phyloP scores from a whole-genome alignment of 2,797 vertebrate species.

The Orestias chungarensis region DNA sequence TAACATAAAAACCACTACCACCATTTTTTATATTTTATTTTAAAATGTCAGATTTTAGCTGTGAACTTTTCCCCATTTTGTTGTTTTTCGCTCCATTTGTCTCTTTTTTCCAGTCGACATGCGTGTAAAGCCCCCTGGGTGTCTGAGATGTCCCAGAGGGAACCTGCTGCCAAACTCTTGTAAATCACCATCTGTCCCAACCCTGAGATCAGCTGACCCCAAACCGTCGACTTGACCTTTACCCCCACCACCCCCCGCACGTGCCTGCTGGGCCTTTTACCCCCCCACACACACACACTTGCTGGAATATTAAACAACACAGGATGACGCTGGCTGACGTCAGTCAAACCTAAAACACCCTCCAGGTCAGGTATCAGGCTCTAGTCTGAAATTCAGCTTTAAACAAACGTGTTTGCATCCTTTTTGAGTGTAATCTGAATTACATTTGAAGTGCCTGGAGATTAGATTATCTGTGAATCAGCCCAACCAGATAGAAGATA shows the following conservation, averaged over 20 bases:
- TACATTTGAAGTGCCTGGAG: background rate
- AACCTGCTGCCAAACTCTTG: constrained; percentile 39
- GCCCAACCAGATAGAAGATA: too few species aligned
- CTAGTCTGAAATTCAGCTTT: background rate
- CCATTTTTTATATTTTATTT: background rate
- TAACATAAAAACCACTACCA: background rate
- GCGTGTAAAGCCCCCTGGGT: background rate
- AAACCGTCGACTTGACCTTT: constrained; percentile 69
- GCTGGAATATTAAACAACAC: background rate
- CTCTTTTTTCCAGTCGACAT: constrained; percentile 12
- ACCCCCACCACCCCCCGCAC: constrained; percentile 27
- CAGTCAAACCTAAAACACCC: background rate
- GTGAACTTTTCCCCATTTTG: background rate
- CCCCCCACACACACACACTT: constrained; percentile 19
- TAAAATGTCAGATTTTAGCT: background rate
- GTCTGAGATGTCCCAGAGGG: constrained; percentile 33
- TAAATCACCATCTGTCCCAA: constrained; percentile 77
- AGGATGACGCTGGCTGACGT: background rate
- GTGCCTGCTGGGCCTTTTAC: constrained; percentile 57
- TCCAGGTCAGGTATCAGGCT: background rate
- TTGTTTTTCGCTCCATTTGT: background rate
- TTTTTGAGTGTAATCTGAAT: background rate
- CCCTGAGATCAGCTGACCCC: constrained; percentile 71
- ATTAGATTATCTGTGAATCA: background rate
- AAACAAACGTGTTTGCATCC: background rate